Percentiles rank a stretch among this genome's conserved stretches.
These are phyloP conservation scores for Orgyia antiqua DNA, from an alignment of 2,888 invertebrate genomes.

Conservation along the genomic window DNA sequence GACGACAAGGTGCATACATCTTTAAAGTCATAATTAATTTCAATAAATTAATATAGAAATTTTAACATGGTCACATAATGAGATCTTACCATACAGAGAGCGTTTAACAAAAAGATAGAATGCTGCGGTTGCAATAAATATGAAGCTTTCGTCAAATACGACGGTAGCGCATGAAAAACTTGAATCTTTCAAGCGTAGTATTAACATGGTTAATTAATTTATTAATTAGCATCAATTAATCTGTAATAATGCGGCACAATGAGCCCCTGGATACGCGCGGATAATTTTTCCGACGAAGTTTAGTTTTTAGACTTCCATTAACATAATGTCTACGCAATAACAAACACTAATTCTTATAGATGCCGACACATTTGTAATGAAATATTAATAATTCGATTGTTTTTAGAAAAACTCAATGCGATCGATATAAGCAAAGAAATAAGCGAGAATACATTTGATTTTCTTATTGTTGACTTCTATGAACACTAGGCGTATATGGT, in stretches of 20 bases:
- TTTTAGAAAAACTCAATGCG: slow-evolving; percentile 31
- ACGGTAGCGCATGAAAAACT: slow-evolving; percentile 53
- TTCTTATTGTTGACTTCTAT: slow-evolving; percentile 39
- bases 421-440: slow-evolving; percentile 32
- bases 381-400: slow-evolving; percentile 31
- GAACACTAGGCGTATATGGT: slow-evolving; percentile 27
- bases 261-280: slow-evolving; percentile 48
- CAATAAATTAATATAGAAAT: slow-evolving; percentile 58
- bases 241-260: slow-evolving; percentile 49
- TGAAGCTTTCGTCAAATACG: slow-evolving; percentile 41
- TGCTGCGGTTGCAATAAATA: slow-evolving; percentile 28
- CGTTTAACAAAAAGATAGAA: slow-evolving; percentile 48
- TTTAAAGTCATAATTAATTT: slow-evolving; percentile 42
- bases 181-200: slow-evolving; percentile 56
- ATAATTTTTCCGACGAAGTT: slow-evolving; percentile 58
- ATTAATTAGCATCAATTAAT: slow-evolving; percentile 74
- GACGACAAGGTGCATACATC: slow-evolving; percentile 28
- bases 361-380: slow-evolving; percentile 45
- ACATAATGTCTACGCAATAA: slow-evolving; percentile 41
- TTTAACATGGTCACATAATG: slow-evolving; percentile 36
- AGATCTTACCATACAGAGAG: slow-evolving; percentile 37
- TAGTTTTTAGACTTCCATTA: slow-evolving; percentile 50
- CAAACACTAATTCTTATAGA: slow-evolving; percentile 39
- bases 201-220: slow-evolving; percentile 73
- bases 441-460: slow-evolving; percentile 41